A percentile compares a stretch with the other conserved stretches of the same genome.
Conservation (phyloP, 2,113 vertebrate species). For the Epinephelus moara region DNA sequence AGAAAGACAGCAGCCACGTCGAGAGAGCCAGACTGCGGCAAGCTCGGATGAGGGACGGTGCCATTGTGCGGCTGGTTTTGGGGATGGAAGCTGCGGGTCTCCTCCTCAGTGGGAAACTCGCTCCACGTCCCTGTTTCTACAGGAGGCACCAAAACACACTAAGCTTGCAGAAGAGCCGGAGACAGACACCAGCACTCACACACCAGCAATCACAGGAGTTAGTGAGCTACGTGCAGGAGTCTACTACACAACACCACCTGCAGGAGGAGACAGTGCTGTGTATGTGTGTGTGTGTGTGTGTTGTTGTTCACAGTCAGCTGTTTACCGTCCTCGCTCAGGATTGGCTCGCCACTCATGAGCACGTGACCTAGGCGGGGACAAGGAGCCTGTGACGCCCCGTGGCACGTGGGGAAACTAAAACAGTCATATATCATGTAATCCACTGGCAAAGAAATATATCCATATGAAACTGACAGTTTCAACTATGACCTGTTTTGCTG, state of each 20-base stretch:
- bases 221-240: constrained; percentile 9
- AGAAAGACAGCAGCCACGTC: constrained; percentile 97
- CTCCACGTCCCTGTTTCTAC: constrained; percentile 1
- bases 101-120: constrained; percentile 21
- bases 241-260: constrained; percentile 52
- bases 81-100: constrained; percentile 23
- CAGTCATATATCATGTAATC: constrained; percentile 12
- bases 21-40: constrained; percentile 97
- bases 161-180: background rate
- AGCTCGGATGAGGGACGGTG: constrained; percentile 90
- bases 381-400: background rate
- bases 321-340: constrained; percentile 34
- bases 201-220: constrained; percentile 7
- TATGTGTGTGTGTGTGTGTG: background rate
- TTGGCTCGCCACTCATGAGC: constrained; percentile 47
- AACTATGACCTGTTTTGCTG: background rate
- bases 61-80: constrained; percentile 82
- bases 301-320: constrained; percentile 73
- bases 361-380: constrained; percentile 61
- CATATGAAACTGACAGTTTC: background rate
- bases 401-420: constrained; percentile 27
- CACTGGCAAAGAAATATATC: background rate
- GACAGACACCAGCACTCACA: background rate
- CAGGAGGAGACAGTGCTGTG: constrained; percentile 10
- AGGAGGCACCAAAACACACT: background rate